Conservation (phyloP, 2,113 vertebrate species). For the Xenus cinereus region DNA sequence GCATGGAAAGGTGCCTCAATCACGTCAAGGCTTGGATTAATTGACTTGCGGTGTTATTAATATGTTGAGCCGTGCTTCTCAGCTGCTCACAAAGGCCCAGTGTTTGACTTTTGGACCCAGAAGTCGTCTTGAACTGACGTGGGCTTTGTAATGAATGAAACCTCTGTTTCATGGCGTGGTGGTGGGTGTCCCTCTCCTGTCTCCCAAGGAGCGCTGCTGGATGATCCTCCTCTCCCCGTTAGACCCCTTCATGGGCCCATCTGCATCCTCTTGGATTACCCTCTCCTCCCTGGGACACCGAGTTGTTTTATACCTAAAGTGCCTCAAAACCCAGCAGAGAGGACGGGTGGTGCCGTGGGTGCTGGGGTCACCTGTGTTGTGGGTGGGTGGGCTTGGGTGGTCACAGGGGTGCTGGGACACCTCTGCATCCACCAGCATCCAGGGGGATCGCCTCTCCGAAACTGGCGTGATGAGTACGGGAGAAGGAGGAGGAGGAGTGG, state of each 20-base stretch:
- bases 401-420: background rate
- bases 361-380: rapidly evolving
- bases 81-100: background rate
- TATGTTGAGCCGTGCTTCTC: background rate
- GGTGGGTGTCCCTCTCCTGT: background rate
- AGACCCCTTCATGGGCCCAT: background rate
- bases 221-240: background rate
- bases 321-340: background rate
- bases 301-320: background rate
- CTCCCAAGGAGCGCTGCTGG: background rate
- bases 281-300: background rate
- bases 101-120: background rate
- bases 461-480: background rate
- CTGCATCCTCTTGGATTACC: rapidly evolving
- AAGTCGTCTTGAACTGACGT: background rate
- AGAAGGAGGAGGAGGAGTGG: background rate
- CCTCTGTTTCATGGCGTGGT: rapidly evolving
- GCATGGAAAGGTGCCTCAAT: background rate
- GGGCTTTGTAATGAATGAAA: background rate
- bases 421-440: rapidly evolving
- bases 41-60: background rate
- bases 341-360: background rate
- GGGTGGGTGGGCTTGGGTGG: background rate
- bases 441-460: background rate
- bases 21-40: background rate